A percentile compares a stretch with the other conserved stretches of the same genome.
Conservation (phyloP, 2,797 vertebrate genomes). For the Eulemur coronatus region DNA sequence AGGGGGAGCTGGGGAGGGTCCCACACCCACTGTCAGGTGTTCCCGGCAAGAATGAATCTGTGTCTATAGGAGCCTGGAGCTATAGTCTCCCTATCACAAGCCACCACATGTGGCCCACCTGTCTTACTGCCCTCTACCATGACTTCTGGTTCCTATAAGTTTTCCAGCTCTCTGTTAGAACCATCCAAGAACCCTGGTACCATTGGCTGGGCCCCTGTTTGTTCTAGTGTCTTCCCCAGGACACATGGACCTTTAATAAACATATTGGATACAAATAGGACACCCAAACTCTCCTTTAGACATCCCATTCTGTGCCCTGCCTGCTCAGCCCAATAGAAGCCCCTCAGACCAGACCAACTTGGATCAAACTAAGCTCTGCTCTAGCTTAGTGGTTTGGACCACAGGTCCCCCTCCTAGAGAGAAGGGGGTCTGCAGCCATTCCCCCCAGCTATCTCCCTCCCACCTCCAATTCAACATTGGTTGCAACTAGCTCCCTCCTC, state of each 20-base stretch:
- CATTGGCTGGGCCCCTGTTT: neutral
- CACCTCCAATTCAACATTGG: neutral
- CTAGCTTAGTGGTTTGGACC: neutral
- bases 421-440: neutral
- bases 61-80: neutral
- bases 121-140: neutral
- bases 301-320: neutral
- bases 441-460: neutral
- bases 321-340: neutral
- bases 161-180: neutral
- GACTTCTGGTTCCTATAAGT: neutral
- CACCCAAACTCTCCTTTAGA: neutral
- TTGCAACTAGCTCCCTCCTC: neutral
- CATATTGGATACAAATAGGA: neutral
- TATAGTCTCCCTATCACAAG: neutral
- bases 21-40: neutral
- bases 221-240: neutral
- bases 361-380: neutral
- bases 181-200: neutral
- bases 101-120: neutral
- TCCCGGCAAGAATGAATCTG: neutral
- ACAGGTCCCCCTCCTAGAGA: neutral
- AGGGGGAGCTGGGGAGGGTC: neutral
- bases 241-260: conserved; percentile 4
- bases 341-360: neutral